phyloP scores from a whole-genome alignment of 1,140 invertebrate genomes.

The Caenorhabditis remanei region DNA sequence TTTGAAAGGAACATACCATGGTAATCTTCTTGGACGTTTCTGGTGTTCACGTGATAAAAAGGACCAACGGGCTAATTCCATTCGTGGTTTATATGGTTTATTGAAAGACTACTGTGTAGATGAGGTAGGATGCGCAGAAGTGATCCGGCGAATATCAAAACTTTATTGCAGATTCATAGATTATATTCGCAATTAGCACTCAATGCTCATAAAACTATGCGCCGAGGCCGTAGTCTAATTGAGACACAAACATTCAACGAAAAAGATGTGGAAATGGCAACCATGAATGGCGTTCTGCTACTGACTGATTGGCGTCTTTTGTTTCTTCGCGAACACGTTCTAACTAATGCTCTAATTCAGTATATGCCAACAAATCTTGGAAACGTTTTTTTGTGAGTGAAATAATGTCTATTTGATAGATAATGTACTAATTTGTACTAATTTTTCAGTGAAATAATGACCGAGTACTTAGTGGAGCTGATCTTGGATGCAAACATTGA shows the following conservation, averaged over 20 bases:
- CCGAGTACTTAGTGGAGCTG: not conserved
- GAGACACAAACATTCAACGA: too few species aligned
- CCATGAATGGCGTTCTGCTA: not conserved
- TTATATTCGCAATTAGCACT: too few species aligned
- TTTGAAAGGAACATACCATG: not conserved
- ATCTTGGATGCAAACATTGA: not conserved
- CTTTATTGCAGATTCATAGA: too few species aligned
- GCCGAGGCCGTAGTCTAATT: too few species aligned
- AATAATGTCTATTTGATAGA: not conserved
- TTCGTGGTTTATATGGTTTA: too few species aligned
- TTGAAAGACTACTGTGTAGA: too few species aligned
- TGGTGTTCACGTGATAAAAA: not conserved
- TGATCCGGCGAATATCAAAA: too few species aligned
- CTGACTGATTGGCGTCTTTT: conserved; percentile 16
- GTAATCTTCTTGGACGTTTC: conserved; percentile 26
- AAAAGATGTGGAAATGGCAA: not conserved
- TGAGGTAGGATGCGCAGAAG: too few species aligned
- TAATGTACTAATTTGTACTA: too few species aligned
- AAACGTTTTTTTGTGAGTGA: not conserved
- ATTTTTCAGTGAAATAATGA: not conserved
- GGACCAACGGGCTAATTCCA: not conserved
- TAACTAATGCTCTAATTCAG: not conserved
- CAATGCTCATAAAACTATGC: too few species aligned
- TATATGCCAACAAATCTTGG: conserved; percentile 8
- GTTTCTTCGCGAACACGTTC: not conserved